phyloP scores from a whole-genome alignment of 2,113 vertebrate species.

The Ceyx margarethae region DNA sequence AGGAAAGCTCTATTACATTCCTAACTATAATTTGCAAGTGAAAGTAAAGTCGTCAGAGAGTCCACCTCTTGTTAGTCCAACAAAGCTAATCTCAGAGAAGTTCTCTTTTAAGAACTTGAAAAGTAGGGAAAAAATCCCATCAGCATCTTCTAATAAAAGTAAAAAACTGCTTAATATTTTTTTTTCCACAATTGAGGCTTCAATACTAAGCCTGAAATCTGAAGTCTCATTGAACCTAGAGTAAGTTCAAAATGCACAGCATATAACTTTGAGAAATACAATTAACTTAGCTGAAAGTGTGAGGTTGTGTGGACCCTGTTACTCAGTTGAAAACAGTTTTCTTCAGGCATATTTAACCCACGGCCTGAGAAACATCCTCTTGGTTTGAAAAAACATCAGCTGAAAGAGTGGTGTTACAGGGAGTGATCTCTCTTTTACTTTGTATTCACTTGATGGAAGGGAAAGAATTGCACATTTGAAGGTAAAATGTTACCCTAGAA shows the following conservation, averaged over 20 bases:
- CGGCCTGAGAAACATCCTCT: background rate
- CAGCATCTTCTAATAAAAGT: background rate
- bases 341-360: background rate
- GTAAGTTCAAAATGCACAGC: background rate
- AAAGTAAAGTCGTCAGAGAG: background rate
- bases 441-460: background rate
- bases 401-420: background rate
- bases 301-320: background rate
- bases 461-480: background rate
- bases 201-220: background rate
- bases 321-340: background rate
- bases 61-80: background rate
- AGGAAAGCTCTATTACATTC: background rate
- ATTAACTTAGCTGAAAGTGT: background rate
- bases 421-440: background rate
- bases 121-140: background rate
- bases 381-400: background rate
- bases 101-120: background rate
- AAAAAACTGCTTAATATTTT: background rate
- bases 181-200: background rate
- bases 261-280: background rate
- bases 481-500: rapidly evolving
- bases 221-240: background rate
- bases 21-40: background rate
- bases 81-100: background rate